A percentile compares a stretch with the other conserved stretches of the same genome.
Conservation (phyloP, 2,797 vertebrate genomes). For the Hybognathus amarus region DNA sequence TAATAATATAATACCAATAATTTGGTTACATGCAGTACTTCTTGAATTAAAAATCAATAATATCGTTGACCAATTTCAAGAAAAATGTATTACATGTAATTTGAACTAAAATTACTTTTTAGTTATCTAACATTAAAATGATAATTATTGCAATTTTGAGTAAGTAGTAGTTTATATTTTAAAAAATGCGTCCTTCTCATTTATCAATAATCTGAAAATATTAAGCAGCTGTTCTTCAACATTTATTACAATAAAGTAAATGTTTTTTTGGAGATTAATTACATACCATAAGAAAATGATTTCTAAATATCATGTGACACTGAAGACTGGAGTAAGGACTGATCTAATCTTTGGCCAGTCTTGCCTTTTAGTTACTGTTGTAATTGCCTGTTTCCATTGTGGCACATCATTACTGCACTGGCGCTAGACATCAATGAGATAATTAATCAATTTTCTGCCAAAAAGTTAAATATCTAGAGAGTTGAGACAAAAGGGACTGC, state of each 20-base stretch:
- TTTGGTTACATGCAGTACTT: neutral
- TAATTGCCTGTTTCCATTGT: too few species aligned
- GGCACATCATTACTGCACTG: too few species aligned
- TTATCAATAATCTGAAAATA: neutral
- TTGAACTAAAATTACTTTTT: neutral
- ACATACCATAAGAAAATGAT: neutral
- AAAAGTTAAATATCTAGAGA: too few species aligned
- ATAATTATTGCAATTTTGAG: neutral
- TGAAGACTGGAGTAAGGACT: neutral
- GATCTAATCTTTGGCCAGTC: too few species aligned
- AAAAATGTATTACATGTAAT: neutral
- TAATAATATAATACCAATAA: too few species aligned
- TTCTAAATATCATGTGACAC: neutral
- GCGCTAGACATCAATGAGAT: too few species aligned
- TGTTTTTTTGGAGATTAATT: too few species aligned
- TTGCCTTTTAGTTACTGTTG: too few species aligned
- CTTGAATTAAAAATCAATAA: neutral
- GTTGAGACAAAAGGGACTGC: too few species aligned
- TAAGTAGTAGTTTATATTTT: neutral
- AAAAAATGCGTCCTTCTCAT: neutral
- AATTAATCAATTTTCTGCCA: too few species aligned
- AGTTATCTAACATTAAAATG: neutral
- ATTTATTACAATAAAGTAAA: too few species aligned
- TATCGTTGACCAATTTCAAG: too few species aligned
- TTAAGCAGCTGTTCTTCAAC: neutral